Percentiles rank a stretch among this genome's conserved stretches.
Evolutionary conservation across 2,797 vertebrate genomes (phyloP).

Genomic region (Brachyrhaphis roseni): DNA sequence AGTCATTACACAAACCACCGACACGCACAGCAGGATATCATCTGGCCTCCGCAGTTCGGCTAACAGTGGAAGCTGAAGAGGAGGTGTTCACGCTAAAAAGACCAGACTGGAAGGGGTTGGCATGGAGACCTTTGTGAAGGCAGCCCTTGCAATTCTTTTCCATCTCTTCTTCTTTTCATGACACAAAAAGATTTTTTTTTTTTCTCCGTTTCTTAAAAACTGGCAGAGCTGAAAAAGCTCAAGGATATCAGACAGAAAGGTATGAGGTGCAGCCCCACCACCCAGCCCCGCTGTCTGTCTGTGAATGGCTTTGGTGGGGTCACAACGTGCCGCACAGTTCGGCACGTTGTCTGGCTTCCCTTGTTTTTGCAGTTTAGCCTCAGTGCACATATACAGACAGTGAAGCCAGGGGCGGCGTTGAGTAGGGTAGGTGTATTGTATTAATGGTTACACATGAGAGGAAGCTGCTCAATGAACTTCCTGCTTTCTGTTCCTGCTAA

Average conservation of each 20-base stretch:
- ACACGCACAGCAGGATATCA: slow-evolving; percentile 26
- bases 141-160: slow-evolving; percentile 44
- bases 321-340: neutral
- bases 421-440: slow-evolving; percentile 11
- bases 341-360: slow-evolving; percentile 22
- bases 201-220: slow-evolving; percentile 12
- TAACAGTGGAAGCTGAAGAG: slow-evolving; percentile 47
- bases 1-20: slow-evolving; percentile 33
- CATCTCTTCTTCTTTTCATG: slow-evolving; percentile 22
- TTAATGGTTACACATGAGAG: slow-evolving; percentile 36
- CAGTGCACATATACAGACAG: slow-evolving; percentile 18
- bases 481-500: slow-evolving; percentile 27
- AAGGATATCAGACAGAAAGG: slow-evolving; percentile 28
- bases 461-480: slow-evolving; percentile 43
- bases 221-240: slow-evolving; percentile 24
- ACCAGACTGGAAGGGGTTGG: slow-evolving; percentile 54
- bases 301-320: neutral
- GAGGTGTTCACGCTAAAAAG: slow-evolving; percentile 56
- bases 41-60: slow-evolving; percentile 39
- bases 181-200: slow-evolving; percentile 17
- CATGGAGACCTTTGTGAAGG: slow-evolving; percentile 50
- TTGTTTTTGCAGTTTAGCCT: slow-evolving; percentile 18
- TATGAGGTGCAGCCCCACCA: neutral
- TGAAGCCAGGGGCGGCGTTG: slow-evolving; percentile 1
- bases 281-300: neutral